Evolutionary conservation across 2,113 vertebrate genomes (phyloP).

Genomic region (Rhynchomys soricoides): DNA sequence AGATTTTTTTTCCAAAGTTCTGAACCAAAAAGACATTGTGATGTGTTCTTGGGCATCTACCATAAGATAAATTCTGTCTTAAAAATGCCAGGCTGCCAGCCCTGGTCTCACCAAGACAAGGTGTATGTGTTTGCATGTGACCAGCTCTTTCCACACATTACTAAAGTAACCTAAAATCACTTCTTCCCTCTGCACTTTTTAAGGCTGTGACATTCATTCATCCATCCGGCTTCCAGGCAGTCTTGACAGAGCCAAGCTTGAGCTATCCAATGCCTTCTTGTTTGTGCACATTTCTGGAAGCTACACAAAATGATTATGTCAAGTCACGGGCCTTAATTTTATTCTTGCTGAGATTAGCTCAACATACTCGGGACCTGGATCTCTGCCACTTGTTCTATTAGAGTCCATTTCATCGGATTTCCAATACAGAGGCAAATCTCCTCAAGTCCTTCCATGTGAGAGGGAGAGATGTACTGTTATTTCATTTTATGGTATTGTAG

Average conservation of each 20-base stretch:
- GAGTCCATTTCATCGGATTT: not conserved
- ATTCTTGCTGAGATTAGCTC: conserved; percentile 18
- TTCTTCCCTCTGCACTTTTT: conserved; percentile 37
- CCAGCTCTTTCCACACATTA: conserved; percentile 25
- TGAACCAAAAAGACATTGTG: not conserved
- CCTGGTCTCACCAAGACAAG: conserved; percentile 26
- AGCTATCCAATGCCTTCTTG: not conserved
- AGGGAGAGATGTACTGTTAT: not conserved
- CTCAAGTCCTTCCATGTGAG: not conserved
- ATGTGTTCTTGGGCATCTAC: not conserved
- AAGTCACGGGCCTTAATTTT: not conserved
- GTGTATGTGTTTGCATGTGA: not conserved
- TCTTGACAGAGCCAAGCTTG: not conserved
- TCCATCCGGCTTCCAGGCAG: not conserved
- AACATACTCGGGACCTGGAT: not conserved
- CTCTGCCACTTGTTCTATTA: conserved; percentile 1
- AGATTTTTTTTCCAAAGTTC: conserved; percentile 4
- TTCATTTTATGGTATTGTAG: conserved; percentile 48
- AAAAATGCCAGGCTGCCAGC: not conserved
- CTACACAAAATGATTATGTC: conserved; percentile 22
- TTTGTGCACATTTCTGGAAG: conserved; percentile 14
- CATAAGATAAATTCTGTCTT: not conserved
- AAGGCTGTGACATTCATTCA: conserved; percentile 43
- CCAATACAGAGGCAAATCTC: conserved; percentile 36
- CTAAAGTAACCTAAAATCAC: conserved; percentile 50